Percentiles rank a stretch among this genome's conserved stretches.
These are phyloP conservation scores for Parapsyche elsis DNA, from an alignment of 1,140 invertebrate genomes.

Conservation along the genomic window DNA sequence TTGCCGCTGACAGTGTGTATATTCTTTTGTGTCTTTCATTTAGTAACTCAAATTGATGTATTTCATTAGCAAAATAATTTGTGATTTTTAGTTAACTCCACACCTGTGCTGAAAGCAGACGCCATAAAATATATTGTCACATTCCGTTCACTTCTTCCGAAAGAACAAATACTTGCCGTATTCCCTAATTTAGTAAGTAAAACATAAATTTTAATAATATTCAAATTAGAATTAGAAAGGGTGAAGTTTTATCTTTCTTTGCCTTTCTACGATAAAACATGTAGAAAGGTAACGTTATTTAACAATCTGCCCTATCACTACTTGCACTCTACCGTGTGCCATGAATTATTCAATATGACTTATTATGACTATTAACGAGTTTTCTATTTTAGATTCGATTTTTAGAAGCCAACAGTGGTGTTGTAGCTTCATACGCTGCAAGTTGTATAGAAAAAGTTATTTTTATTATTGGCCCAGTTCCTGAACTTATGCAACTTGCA, in stretches of 20 bases:
- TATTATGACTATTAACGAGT: no score
- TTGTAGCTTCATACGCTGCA: constrained; percentile 96
- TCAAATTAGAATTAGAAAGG: no score
- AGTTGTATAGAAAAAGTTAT: constrained; percentile 91
- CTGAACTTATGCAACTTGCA: constrained; percentile 71
- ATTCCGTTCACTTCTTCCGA: constrained; percentile 89
- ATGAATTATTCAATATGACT: no score
- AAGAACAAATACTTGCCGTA: constrained; percentile 77
- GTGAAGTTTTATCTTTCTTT: background rate
- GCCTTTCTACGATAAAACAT: no score
- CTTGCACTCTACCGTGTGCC: no score
- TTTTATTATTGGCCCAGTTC: constrained; percentile 71
- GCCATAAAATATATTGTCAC: constrained; percentile 96
- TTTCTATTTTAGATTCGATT: constrained; percentile 68
- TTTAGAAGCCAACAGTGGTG: constrained; percentile 78
- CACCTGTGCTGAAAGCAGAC: constrained; percentile 94
- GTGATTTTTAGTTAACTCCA: constrained; percentile 80
- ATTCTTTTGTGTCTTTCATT: background rate
- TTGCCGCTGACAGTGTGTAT: constrained; percentile 24
- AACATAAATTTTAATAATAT: background rate
- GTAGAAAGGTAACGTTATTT: no score
- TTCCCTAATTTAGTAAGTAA: constrained; percentile 79
- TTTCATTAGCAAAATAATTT: background rate
- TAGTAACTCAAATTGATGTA: background rate
- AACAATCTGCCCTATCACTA: no score